Conservation (phyloP, 2,888 invertebrate genomes). For the Pachliopta kotzebuea region DNA sequence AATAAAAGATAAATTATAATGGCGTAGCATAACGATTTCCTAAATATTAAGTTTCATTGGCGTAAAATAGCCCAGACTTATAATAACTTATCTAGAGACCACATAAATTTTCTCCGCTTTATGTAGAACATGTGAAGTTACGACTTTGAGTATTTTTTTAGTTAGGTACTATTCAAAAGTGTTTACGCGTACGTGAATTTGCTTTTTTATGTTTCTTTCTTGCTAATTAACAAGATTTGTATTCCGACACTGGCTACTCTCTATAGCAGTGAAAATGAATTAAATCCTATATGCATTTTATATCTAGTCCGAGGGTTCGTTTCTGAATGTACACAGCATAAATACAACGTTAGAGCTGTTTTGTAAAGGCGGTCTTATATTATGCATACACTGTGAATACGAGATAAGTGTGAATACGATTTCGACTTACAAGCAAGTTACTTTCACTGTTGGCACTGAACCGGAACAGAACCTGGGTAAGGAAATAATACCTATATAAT, state of each 20-base stretch:
- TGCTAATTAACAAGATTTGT: constrained; percentile 12
- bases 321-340: constrained; percentile 16
- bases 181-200: not conserved
- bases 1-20: too few relatives aligned
- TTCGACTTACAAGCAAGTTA: constrained; percentile 26
- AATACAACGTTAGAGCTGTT: constrained; percentile 24
- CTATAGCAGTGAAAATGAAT: constrained; percentile 10
- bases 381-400: constrained; percentile 29
- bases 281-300: constrained; percentile 16
- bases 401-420: constrained; percentile 28
- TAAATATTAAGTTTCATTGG: not conserved
- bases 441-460: constrained; percentile 23
- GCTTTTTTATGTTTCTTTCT: not conserved
- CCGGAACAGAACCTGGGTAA: constrained; percentile 7
- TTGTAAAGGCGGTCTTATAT: constrained; percentile 27
- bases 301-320: constrained; percentile 22
- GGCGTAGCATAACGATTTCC: not conserved
- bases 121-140: not conserved
- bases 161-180: not conserved
- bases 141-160: not conserved
- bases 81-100: not conserved
- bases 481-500: not conserved
- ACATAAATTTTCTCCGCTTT: not conserved
- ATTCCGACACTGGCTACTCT: constrained; percentile 2
- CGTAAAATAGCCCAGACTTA: not conserved